Percentiles rank a stretch among this genome's conserved stretches.
Evolutionary conservation across 2,113 vertebrate genomes (phyloP).

Genomic region (Apteryx mantelli): DNA sequence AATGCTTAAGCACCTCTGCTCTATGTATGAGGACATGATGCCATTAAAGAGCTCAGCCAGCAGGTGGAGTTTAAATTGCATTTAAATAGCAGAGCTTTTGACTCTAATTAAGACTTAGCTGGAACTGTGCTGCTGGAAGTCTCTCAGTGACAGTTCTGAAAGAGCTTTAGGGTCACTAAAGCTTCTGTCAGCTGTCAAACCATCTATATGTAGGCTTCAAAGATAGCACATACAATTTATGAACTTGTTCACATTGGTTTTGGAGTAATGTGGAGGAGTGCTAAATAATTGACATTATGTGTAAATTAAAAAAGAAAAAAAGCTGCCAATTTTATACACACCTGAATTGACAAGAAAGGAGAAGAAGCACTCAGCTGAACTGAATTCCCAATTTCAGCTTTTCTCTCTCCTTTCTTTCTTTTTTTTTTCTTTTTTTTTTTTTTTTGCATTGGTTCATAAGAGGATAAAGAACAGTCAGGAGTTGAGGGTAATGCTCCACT

Average conservation of each 20-base stretch:
- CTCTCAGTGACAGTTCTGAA: background rate
- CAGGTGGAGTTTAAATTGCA: slow-evolving; percentile 67
- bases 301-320: background rate
- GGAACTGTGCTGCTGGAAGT: background rate
- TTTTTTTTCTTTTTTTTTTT: background rate
- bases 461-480: background rate
- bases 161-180: rapidly evolving
- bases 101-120: background rate
- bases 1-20: background rate
- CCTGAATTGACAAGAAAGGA: background rate
- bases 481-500: background rate
- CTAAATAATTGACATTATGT: background rate
- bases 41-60: slow-evolving; percentile 52
- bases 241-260: background rate
- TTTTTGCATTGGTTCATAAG: background rate
- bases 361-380: background rate
- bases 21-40: background rate
- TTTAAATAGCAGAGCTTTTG: background rate
- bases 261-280: background rate
- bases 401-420: background rate
- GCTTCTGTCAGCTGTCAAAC: background rate
- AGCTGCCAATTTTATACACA: background rate
- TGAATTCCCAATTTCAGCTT: background rate
- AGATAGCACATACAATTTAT: background rate
- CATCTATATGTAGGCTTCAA: background rate